Conservation (phyloP, 2,888 invertebrate genomes). For the Acanthococcus lagerstroemiae region DNA sequence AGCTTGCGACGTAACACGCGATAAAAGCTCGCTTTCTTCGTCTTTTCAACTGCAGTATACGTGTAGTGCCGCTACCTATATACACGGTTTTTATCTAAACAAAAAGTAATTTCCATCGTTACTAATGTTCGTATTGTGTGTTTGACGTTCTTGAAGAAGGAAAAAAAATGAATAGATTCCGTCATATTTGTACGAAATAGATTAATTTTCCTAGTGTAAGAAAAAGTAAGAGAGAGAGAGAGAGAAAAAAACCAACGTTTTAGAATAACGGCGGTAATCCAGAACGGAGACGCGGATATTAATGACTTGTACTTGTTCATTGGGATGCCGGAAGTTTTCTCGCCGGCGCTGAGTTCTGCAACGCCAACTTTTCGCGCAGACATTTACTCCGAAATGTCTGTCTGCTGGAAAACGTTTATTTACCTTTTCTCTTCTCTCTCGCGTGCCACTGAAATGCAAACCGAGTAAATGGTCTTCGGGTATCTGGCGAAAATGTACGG, state of each 20-base stretch:
- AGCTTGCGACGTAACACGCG: background rate
- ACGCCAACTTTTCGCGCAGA: slow-evolving; percentile 6
- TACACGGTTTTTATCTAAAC: slow-evolving; percentile 9
- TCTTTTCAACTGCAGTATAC: background rate
- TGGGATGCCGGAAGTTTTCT: slow-evolving; percentile 23
- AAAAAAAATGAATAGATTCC: slow-evolving; percentile 27
- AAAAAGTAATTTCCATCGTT: slow-evolving; percentile 25
- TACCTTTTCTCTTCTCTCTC: slow-evolving; percentile 1
- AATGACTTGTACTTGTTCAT: slow-evolving; percentile 21
- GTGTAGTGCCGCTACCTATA: background rate
- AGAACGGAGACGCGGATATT: slow-evolving; percentile 24
- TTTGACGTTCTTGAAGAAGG: slow-evolving; percentile 14
- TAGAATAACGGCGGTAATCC: slow-evolving; percentile 19
- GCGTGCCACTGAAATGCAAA: slow-evolving; percentile 11
- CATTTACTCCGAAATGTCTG: background rate
- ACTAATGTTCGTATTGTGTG: slow-evolving; percentile 26
- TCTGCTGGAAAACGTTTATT: background rate
- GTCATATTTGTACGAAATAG: slow-evolving; percentile 22
- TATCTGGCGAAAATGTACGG: background rate
- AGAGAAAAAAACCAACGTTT: slow-evolving; percentile 4
- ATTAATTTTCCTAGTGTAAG: slow-evolving; percentile 12
- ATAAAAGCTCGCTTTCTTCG: background rate
- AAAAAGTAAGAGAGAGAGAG: background rate
- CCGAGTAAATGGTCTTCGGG: background rate
- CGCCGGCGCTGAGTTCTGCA: slow-evolving; percentile 9